Evolutionary conservation across 2,888 invertebrate species (phyloP).

Genomic region (Nasonovia ribisnigri): DNA sequence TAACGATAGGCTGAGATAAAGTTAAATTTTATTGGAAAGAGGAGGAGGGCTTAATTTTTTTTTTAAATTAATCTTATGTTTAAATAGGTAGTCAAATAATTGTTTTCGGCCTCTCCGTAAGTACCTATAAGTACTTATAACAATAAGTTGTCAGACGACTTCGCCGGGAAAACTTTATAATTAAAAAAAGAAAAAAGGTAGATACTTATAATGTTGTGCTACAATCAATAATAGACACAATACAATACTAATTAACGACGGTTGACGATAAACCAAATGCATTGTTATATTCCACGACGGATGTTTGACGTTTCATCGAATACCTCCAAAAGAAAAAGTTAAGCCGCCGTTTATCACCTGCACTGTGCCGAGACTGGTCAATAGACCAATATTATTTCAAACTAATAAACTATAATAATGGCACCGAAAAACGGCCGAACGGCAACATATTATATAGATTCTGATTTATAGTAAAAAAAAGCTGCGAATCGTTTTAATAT

Average conservation of each 20-base stretch:
- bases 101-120: too few relatives aligned
- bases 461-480: not conserved
- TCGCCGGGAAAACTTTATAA: too few relatives aligned
- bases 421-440: not conserved
- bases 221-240: too few relatives aligned
- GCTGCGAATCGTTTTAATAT: not conserved
- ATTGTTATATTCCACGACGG: not conserved
- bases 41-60: too few relatives aligned
- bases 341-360: not conserved
- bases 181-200: too few relatives aligned
- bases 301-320: not conserved
- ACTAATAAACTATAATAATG: not conserved
- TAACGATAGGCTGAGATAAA: not conserved
- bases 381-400: not conserved
- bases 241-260: too few relatives aligned
- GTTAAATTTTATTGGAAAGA: not conserved
- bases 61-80: too few relatives aligned
- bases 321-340: not conserved
- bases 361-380: not conserved
- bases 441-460: not conserved
- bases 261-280: too few relatives aligned
- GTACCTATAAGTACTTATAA: too few relatives aligned
- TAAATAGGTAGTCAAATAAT: too few relatives aligned
- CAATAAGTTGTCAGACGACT: too few relatives aligned
- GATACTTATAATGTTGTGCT: too few relatives aligned